Base-by-base conservation (phyloP, 2,888 invertebrate genomes). In the Laothoe populi region DNA sequence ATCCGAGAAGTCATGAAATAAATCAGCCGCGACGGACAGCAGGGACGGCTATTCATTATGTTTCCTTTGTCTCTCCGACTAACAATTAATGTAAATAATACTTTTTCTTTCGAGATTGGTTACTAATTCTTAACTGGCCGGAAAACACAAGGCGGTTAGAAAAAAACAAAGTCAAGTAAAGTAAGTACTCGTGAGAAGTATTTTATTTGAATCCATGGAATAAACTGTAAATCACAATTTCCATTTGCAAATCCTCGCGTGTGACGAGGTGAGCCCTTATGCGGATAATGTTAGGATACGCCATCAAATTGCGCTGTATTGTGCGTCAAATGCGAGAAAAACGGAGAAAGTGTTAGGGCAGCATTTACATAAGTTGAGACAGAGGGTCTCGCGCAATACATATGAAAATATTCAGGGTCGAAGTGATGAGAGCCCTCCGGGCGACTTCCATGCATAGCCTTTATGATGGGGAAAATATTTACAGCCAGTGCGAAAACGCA, bases 1-100 rank as follows among this genome's bases (percentile, higher is more conserved):
- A 92, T 89, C 89, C 87, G 89, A 90, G 82, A 86, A 92, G 90
- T 91, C 92, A 91, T 92, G 91, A 92, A 90, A 92, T 92, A 92
- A 92, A 92, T 92, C 92, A 92, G 87, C 83, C 88, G 82, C 79
- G 89, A 90, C 92, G 92, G 91, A 92, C 92, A 87, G 82, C 66
- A 82, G 88, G 87, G 91, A 88, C 85, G 83, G 86, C 81, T 78
- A 81, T 90, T 90, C 90, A 88, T 89, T 90, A 87, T 81, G 77
- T 73, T 75, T 74, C 75, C 85, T 87, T 90, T 91, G 87, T 90
- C 87, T 88, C 84, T 81, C 74, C 79, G 80, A 83, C 78, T 85
- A 82, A 80, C 84, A 88, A 90, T 90, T 90, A 90, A 86, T 86
- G 78, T 75, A 80, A 82, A 84, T 82, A 79, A 76, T 77, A 79